Evolutionary conservation across 2,113 vertebrate species (phyloP).

Genomic region (Paradoxurus hermaphroditus): DNA sequence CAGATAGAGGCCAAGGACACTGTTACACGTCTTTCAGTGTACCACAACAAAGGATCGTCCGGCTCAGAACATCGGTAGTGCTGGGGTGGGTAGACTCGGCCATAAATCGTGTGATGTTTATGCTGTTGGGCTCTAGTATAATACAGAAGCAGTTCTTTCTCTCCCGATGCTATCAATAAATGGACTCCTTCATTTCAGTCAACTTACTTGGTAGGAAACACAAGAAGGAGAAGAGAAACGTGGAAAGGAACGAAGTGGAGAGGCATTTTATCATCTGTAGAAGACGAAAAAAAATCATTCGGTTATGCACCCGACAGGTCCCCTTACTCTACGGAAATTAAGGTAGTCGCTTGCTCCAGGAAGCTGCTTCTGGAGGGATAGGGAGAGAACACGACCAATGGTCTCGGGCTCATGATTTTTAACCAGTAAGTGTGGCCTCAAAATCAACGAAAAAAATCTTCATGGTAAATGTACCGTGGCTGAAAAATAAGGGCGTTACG

Average conservation of each 20-base stretch:
- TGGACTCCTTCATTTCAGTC: background rate
- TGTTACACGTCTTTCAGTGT: background rate
- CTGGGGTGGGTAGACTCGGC: background rate
- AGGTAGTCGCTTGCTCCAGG: background rate
- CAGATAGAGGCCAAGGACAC: background rate
- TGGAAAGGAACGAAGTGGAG: background rate
- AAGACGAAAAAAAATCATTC: background rate
- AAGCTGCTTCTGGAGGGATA: background rate
- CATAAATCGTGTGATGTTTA: background rate
- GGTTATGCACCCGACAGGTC: background rate
- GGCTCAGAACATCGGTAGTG: background rate
- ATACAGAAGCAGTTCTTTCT: too few species aligned
- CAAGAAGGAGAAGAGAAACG: background rate
- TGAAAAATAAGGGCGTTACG: background rate
- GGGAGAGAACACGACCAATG: background rate
- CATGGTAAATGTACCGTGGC: background rate
- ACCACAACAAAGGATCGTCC: background rate
- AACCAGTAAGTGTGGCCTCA: background rate
- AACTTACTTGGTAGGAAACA: background rate
- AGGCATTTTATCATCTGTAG: conserved; percentile 16
- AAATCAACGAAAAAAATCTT: background rate
- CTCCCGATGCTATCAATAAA: background rate
- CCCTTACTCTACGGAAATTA: background rate
- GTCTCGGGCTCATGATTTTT: background rate
- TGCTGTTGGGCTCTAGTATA: background rate